Percentiles rank a stretch among this genome's conserved stretches.
Evolutionary conservation across 92 coral and sea anemone species (phyloP).

Genomic region (Umimayanthus chanpuru): DNA sequence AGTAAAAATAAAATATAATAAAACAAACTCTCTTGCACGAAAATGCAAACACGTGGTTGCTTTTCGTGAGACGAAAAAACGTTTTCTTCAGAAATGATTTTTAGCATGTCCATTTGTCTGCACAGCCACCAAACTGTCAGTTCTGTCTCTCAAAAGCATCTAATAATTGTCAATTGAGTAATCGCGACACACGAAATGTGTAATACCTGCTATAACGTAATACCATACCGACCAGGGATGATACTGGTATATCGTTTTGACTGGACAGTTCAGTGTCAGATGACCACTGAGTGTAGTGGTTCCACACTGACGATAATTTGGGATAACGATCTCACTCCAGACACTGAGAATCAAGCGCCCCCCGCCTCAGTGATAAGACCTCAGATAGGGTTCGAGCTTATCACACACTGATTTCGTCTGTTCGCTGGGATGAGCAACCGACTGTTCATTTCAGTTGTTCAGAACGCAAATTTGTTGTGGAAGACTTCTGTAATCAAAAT

Average conservation of each 20-base stretch:
- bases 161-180: background rate
- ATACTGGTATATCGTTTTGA: background rate
- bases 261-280: conserved; percentile 10
- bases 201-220: background rate
- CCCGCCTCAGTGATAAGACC: background rate
- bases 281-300: background rate
- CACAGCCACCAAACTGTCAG: conserved; percentile 9
- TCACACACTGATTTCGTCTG: background rate
- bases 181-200: background rate
- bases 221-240: background rate
- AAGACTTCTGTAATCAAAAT: too few relatives aligned
- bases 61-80: too few relatives aligned
- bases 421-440: background rate
- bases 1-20: too few relatives aligned
- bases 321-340: background rate
- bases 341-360: background rate
- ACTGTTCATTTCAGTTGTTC: background rate
- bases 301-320: background rate
- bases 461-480: background rate
- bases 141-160: background rate
- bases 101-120: background rate
- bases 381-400: too few relatives aligned
- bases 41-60: too few relatives aligned
- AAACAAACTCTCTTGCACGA: too few relatives aligned
- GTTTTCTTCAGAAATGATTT: too few relatives aligned